Evolutionary conservation across 2,113 vertebrate genomes (phyloP), one percentile per base, ranked within the genome.

Genomic region (Eulacestoma nigropectus): DNA sequence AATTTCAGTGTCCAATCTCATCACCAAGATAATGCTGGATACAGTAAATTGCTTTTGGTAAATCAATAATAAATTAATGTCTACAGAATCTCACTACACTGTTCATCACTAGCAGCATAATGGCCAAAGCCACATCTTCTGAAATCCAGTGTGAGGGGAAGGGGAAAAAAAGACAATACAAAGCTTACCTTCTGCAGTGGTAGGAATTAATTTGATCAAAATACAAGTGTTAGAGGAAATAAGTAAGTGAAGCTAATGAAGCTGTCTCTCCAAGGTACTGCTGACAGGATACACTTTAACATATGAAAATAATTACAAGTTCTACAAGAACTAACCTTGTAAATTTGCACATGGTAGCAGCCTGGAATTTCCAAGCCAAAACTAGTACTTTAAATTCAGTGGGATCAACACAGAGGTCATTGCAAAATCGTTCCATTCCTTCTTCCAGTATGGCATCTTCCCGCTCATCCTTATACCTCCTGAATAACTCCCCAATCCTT

Each of bases 341-440:
- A 98, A 99, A 99, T 98, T 99, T 99, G 99, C 99, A 99, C 99
- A 99, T 99, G 92, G 99, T 99, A 91, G 99, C 99, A 84, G 99
- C 99, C 98, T 99, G 99, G 96, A 99, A 99, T 98, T 99, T 99
- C 99, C 99, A 99, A 89, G 99, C 99, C 93, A 99, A 98, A 95
- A 99, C 99, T 84, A 99, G 98, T 92, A 99, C 99, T 90, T 98
- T 98, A 97, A 99, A 99, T 98, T 99, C 99, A 13, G 99, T 99
- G 37, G 99, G 99, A 96, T 99, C 99, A 65, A 99, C 99, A 95
- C 98, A 98, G 49, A 99, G 98, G 97, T 99, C 99, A 57, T 98
- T 99, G 97, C 99, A 99, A 98, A 99, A 99, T 95, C 97, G 98
- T 97, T 99, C 99, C 99, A 99, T 99, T 95, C 99, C 99, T 97